A percentile compares a stretch with the other conserved stretches of the same genome.
Evolutionary conservation across 30 jellyfish, hydroid and myxozoan genomes (phyloP).

Genomic region (Haliclystus octoradiatus): DNA sequence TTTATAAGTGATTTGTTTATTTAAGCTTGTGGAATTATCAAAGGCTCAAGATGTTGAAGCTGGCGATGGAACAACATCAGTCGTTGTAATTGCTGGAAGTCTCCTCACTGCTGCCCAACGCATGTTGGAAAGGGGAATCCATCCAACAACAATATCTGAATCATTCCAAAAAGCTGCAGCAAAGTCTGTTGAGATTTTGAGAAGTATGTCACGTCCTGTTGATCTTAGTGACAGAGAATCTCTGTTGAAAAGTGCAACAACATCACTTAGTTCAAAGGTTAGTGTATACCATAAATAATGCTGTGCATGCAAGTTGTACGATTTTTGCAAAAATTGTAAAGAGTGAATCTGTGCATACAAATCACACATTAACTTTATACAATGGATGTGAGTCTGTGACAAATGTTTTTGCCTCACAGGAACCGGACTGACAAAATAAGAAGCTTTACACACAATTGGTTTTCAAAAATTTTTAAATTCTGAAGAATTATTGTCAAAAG

Average conservation of each 20-base stretch:
- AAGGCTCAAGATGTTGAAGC: constrained; percentile 98
- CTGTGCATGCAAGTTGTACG: no score
- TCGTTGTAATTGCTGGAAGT: constrained; percentile 94
- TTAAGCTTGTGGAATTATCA: constrained; percentile 81
- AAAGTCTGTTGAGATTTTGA: constrained; percentile 50
- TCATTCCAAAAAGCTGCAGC: constrained; percentile 83
- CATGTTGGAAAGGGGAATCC: constrained; percentile 77
- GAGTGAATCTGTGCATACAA: no score
- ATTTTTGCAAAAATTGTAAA: no score
- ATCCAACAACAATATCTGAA: constrained; percentile 93
- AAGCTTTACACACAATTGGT: no score
- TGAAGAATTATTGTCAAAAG: no score
- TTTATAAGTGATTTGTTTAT: no score
- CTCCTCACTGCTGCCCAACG: constrained; percentile 73
- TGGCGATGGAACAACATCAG: constrained; percentile 99
- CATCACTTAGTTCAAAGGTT: constrained; percentile 86
- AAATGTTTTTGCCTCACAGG: no score
- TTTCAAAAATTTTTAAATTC: no score
- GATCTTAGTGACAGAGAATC: constrained; percentile 87
- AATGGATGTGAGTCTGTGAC: no score
- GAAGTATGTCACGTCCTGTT: constrained; percentile 75
- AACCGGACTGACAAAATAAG: no score
- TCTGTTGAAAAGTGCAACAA: constrained; percentile 85
- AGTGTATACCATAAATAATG: background rate
- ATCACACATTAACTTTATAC: no score